phyloP scores from a whole-genome alignment of 2,888 invertebrate genomes.

The Cataglyphis rosenhaueri region DNA sequence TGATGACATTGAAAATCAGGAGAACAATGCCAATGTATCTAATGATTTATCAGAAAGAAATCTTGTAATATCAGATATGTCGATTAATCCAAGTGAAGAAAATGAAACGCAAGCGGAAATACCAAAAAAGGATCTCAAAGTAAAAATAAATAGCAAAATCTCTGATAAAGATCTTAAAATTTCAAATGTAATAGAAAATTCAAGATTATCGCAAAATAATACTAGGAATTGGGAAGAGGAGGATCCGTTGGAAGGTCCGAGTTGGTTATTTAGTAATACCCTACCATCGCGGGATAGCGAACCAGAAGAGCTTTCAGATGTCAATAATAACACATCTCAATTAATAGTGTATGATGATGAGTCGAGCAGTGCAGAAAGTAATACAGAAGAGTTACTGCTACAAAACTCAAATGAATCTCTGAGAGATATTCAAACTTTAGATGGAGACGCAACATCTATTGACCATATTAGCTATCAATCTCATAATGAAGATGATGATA shows the following conservation, averaged over 20 bases:
- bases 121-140: not conserved
- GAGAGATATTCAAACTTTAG: not conserved
- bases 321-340: slow-evolving; percentile 37
- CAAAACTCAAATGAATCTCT: slow-evolving; percentile 2
- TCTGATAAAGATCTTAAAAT: not conserved
- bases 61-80: slow-evolving; percentile 10
- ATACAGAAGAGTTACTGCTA: not conserved
- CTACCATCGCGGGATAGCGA: slow-evolving; percentile 52
- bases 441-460: not conserved
- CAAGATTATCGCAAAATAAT: not conserved
- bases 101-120: not conserved
- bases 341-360: slow-evolving; percentile 1
- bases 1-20: slow-evolving; percentile 36
- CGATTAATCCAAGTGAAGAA: not conserved
- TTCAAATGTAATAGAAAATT: not conserved
- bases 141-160: not conserved
- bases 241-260: slow-evolving; percentile 83
- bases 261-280: slow-evolving; percentile 78
- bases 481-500: not conserved
- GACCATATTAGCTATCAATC: not conserved
- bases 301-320: slow-evolving; percentile 47
- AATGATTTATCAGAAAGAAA: slow-evolving; percentile 28
- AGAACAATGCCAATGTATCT: slow-evolving; percentile 37
- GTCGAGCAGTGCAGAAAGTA: slow-evolving; percentile 13
- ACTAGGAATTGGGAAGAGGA: slow-evolving; percentile 61